Evolutionary conservation across 2,113 vertebrate genomes (phyloP).

Genomic region (Thryonomys swinderianus): DNA sequence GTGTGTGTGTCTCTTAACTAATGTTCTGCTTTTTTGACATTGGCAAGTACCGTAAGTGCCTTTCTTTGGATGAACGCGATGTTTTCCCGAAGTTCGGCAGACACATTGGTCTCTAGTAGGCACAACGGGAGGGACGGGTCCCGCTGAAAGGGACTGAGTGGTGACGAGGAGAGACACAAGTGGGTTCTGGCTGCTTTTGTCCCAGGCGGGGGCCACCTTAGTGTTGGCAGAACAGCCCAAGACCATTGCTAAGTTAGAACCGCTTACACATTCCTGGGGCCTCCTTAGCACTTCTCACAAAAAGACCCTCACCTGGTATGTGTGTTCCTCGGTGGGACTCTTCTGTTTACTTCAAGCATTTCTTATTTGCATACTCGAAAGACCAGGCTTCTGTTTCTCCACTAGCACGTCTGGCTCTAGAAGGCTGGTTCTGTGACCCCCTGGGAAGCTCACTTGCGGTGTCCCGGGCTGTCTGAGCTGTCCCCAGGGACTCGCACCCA

Average conservation of each 20-base stretch:
- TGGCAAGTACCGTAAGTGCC: not conserved
- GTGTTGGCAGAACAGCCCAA: not conserved
- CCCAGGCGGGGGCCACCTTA: not conserved
- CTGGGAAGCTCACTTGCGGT: not conserved
- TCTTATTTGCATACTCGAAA: slow-evolving; percentile 47
- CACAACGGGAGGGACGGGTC: not conserved
- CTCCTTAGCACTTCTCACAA: not conserved
- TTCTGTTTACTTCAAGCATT: not conserved
- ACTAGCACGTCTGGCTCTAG: not conserved
- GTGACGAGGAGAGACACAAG: not conserved
- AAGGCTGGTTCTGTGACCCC: not conserved
- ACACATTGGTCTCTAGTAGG: not conserved
- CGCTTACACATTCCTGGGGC: not conserved
- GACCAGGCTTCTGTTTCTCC: slow-evolving; percentile 8
- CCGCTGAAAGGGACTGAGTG: not conserved
- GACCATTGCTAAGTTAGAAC: not conserved
- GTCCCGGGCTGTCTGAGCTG: not conserved
- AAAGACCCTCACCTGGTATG: not conserved
- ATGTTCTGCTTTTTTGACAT: slow-evolving; percentile 31
- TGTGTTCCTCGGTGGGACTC: not conserved
- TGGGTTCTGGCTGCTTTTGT: not conserved
- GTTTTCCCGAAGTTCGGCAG: slow-evolving; percentile 57
- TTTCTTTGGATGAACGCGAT: slow-evolving; percentile 65
- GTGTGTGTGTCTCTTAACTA: slow-evolving; percentile 78
- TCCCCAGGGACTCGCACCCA: not conserved